Base-by-base conservation (phyloP, 2,888 invertebrate species). In the Elmis aenea region DNA sequence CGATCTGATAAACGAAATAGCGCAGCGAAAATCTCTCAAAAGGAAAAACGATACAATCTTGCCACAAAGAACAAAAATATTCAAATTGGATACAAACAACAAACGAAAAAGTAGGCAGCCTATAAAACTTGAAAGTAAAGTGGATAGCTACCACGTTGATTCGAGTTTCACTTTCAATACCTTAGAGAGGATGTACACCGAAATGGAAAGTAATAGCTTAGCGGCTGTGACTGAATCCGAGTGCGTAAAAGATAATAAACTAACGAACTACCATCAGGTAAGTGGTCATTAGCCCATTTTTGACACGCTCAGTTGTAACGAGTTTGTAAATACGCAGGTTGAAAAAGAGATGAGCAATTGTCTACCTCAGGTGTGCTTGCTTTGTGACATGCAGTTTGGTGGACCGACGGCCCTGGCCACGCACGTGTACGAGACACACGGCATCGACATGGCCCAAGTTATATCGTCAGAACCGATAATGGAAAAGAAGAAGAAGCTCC, bases 371-470 rank as follows among this genome's bases (percentile, higher is more conserved):
- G 57, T 67, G 14, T 76, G 76, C 53, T 57, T 74, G 30, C 48
- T 75, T n/a, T 76, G 76, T 47, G 71, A 72, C 30, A 64, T 66
- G 44, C 67, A 69, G 38, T 72, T 74, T 40, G 55, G 59, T 1
- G 56, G 67, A 8, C 65, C 71, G 25, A 60, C 69, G 3, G 64
- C 67, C n/a, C 54, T 76, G 31, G 71, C 71, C 11, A 58, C 67
- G 39, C 76, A 76, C 47, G 70, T 76, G 25, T 63, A 70, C 31
- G 67, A 71, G 25, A 60, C 62, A n/a, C 76, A 76, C 45, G 71
- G 71, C 0, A 69, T 73, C 20, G 73, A 74, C 55, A 70, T 51
- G 60, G 56, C 54, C 51, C 69, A 50, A 56, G 64, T 55, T 25
- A 62, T 59, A 4, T 45, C 49, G 24, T 47, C 46, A n/a, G 53